phyloP scores from a whole-genome alignment of 1,140 invertebrate species.

The Nylanderia fulva region DNA sequence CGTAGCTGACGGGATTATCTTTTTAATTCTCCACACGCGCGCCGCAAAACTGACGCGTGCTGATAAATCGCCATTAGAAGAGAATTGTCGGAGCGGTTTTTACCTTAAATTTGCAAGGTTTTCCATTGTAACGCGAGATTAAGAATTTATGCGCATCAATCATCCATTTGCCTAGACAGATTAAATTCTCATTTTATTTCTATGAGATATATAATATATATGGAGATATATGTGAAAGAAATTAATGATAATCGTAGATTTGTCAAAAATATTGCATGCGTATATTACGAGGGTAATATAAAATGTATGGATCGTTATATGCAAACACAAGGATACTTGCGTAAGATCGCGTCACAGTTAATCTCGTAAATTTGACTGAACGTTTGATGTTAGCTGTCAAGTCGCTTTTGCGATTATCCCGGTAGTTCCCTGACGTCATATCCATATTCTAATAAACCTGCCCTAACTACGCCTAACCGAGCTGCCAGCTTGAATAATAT shows the following conservation, averaged over 20 bases:
- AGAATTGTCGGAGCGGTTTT: constrained; percentile 37
- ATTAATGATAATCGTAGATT: background rate
- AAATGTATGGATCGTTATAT: background rate
- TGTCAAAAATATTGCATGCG: background rate
- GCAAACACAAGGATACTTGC: background rate
- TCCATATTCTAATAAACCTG: constrained; percentile 50
- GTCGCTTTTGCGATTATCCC: constrained; percentile 22
- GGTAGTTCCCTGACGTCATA: constrained; percentile 6
- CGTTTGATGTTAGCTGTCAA: constrained; percentile 24
- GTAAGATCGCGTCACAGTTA: constrained; percentile 1
- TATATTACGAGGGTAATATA: no score
- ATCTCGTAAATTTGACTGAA: constrained; percentile 7
- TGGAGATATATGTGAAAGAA: background rate
- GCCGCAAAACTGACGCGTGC: constrained; percentile 45
- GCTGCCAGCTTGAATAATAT: constrained; percentile 23
- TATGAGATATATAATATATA: background rate
- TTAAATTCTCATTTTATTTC: background rate
- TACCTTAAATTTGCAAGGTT: constrained; percentile 11
- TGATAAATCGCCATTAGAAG: constrained; percentile 54
- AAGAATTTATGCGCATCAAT: constrained; percentile 40
- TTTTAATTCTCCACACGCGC: constrained; percentile 56
- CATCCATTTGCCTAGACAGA: background rate
- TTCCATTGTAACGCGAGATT: constrained; percentile 10
- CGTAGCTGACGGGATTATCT: constrained; percentile 54
- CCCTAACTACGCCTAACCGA: constrained; percentile 20